These are phyloP conservation scores for Sycophila sp. DNA, from an alignment of 1,140 invertebrate species.

Conservation along the genomic window DNA sequence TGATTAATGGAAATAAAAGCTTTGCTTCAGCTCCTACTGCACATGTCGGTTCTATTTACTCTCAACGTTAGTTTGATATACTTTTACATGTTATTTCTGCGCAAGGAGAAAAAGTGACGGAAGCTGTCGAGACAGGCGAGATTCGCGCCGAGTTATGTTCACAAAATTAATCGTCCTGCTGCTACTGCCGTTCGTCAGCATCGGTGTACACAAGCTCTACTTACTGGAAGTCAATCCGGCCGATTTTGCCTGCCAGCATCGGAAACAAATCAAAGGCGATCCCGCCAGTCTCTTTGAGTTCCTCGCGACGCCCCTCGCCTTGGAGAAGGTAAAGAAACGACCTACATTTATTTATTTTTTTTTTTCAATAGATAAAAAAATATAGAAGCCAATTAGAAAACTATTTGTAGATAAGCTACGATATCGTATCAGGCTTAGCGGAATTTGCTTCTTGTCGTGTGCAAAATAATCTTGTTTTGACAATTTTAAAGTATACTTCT, in stretches of 20 bases:
- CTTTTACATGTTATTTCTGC: conserved; percentile 16
- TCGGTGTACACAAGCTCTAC: conserved; percentile 42
- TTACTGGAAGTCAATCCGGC: conserved; percentile 48
- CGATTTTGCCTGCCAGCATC: conserved; percentile 45
- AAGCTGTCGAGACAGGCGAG: background rate
- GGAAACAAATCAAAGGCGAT: conserved; percentile 46
- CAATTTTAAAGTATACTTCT: too few relatives aligned
- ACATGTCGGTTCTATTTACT: background rate
- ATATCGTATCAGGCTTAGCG: too few relatives aligned
- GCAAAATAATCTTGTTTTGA: too few relatives aligned
- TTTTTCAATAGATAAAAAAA: too few relatives aligned
- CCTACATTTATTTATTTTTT: background rate
- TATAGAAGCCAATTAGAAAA: too few relatives aligned
- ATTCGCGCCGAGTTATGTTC: background rate
- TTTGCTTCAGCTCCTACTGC: background rate
- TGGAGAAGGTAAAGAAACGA: conserved; percentile 56
- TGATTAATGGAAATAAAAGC: conserved; percentile 10
- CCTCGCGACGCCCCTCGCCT: conserved; percentile 42
- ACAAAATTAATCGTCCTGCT: conserved; percentile 3
- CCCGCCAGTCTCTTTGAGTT: conserved; percentile 45
- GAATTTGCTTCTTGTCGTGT: too few relatives aligned
- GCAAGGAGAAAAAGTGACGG: background rate
- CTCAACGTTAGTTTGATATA: conserved; percentile 9
- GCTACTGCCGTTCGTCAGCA: conserved; percentile 38
- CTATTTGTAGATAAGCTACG: too few relatives aligned